Evolutionary conservation across 2,797 vertebrate species (phyloP), one percentile per base, ranked within the genome.

Genomic region (Pseudochirops cupreus): DNA sequence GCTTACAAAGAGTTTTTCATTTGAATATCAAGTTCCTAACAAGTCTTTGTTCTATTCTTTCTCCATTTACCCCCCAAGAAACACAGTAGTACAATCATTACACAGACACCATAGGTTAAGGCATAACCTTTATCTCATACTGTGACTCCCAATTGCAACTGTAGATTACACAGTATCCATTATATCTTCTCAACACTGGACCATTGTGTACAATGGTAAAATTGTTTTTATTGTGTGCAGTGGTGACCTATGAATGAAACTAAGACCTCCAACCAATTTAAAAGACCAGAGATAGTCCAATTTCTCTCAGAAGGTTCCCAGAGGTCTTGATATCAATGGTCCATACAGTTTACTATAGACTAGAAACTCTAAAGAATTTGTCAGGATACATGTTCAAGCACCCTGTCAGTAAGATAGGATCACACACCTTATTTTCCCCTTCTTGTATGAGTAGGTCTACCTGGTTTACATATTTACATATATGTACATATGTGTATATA

Each of bases 1-100:
- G 1, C 39, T 92, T 29, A 59, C 92, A 92, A 95, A 90, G 96
- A 95, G 96, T 97, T 97, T 94, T 95, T 90, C 58, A 94, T 94
- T 62, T 93, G 93, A 97, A 94, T 93, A 94, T 90, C 93, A 91
- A 90, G 92, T 50, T 56, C 74, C 93, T 94, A 58, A 59, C 89
- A 46, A 93, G 96, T 97, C 96, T 50, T 28, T 97, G 96, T 95
- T 97, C 94, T 93, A 33, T 53, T 87, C 57, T 58, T 56, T 13
- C 62, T 4, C 39, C 91, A 90, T 92, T 95, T 90, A 3, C 92
- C 52, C 18, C 29, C 1, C 39, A 90, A 90, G 89, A 54, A 33
- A 90, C 29, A 52, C 16, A 90, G 31, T 33, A 90, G 14, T 90
- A 53, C 5, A 90, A 54, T 2, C 89, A 18, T 3, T 31, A 29